phyloP scores from a whole-genome alignment of 2,113 vertebrate species.

The Dolichotis patagonum region DNA sequence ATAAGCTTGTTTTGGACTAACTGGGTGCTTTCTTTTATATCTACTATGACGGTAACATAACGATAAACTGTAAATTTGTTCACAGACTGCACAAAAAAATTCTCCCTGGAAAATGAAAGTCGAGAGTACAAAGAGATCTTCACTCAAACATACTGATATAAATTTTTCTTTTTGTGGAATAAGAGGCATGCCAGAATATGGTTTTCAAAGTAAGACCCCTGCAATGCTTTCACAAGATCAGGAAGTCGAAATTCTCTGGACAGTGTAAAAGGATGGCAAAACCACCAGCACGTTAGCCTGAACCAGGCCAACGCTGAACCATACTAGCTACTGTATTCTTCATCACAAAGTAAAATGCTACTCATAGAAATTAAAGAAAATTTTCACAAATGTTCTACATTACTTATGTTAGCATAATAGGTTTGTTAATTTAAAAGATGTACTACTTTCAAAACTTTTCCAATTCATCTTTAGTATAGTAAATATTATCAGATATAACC shows the following conservation, averaged over 20 bases:
- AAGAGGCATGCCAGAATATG: constrained; percentile 38
- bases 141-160: neutral
- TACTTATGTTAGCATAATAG: neutral
- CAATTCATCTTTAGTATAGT: constrained; percentile 40
- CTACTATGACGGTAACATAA: neutral
- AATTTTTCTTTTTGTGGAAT: constrained; percentile 18
- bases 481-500: neutral
- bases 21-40: neutral
- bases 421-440: constrained; percentile 45
- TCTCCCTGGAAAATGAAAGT: constrained; percentile 39
- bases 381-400: neutral
- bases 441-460: neutral
- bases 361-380: neutral
- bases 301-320: neutral
- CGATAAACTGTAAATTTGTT: constrained; percentile 42
- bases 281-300: neutral
- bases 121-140: neutral
- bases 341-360: neutral
- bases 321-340: neutral
- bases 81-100: neutral
- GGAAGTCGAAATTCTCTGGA: neutral
- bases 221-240: constrained; percentile 5
- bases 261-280: neutral
- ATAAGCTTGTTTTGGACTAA: constrained; percentile 59
- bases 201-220: constrained; percentile 45